Percentiles rank a stretch among this genome's conserved stretches.
Evolutionary conservation across 2,888 invertebrate genomes (phyloP).

Genomic region (Conistra vaccinii): DNA sequence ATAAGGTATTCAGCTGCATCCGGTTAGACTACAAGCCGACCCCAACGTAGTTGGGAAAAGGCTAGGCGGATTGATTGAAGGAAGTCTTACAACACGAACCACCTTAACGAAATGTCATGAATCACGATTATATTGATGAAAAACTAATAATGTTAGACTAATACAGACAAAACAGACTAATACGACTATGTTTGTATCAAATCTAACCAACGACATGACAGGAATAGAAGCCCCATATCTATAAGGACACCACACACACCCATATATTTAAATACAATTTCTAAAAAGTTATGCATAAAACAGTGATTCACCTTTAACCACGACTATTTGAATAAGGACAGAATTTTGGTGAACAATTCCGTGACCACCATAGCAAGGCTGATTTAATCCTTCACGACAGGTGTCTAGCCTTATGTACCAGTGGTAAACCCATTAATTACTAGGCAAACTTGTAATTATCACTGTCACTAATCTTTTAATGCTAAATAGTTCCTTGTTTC

Average conservation of each 20-base stretch:
- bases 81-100: not conserved
- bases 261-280: not conserved
- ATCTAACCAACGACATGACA: not conserved
- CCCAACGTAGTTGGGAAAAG: too few relatives aligned
- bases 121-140: not conserved
- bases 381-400: conserved; percentile 3
- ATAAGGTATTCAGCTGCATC: too few relatives aligned
- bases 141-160: not conserved
- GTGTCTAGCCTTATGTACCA: conserved; percentile 18
- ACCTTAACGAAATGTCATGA: not conserved
- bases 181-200: not conserved
- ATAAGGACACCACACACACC: not conserved
- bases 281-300: not conserved
- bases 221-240: not conserved
- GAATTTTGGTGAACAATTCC: not conserved
- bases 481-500: conserved; percentile 19
- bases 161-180: not conserved
- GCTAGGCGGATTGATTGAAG: too few relatives aligned
- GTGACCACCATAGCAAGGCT: not conserved
- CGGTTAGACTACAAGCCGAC: too few relatives aligned
- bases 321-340: not conserved
- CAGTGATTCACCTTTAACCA: not conserved
- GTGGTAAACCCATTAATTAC: conserved; percentile 35
- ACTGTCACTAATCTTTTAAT: conserved; percentile 46
- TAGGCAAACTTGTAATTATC: conserved; percentile 30